These are phyloP conservation scores for Ophioderma brevispina DNA, from an alignment of 35 echinoderm and acorn worm genomes.

Conservation along the genomic window DNA sequence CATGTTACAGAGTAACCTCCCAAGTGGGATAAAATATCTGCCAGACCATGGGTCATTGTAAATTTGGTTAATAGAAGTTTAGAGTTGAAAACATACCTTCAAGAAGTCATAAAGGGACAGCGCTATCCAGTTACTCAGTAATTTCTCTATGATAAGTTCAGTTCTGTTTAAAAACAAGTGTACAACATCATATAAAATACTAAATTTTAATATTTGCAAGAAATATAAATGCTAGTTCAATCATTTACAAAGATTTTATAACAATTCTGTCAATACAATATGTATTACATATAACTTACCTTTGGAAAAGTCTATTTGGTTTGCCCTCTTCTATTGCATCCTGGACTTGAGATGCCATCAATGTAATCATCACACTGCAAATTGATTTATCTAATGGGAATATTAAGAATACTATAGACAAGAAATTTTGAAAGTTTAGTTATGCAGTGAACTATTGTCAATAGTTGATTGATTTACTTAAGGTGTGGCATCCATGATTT, in stretches of 20 bases:
- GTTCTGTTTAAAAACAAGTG: slow-evolving; percentile 46
- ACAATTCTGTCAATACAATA: neutral
- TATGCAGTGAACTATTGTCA: too few relatives aligned
- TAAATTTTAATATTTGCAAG: too few relatives aligned
- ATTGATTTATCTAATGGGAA: neutral
- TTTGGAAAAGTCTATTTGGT: neutral
- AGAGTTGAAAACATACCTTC: slow-evolving; percentile 48
- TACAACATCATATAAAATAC: too few relatives aligned
- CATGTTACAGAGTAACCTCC: too few relatives aligned
- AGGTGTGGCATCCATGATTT: too few relatives aligned
- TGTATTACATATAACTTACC: neutral
- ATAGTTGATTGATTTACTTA: too few relatives aligned
- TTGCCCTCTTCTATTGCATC: neutral
- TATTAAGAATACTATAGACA: too few relatives aligned
- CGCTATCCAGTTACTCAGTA: slow-evolving; percentile 84
- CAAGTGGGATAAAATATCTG: too few relatives aligned
- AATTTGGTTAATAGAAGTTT: neutral
- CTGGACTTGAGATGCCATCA: slow-evolving; percentile 13
- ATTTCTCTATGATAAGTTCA: slow-evolving; percentile 78
- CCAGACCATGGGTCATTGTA: too few relatives aligned
- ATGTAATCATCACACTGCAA: slow-evolving; percentile 31
- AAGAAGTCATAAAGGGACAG: slow-evolving; percentile 80
- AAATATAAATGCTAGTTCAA: too few relatives aligned
- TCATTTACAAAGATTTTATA: neutral
- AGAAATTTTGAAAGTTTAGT: too few relatives aligned